These are phyloP conservation scores for Rhaphigaster nebulosa DNA, from an alignment of 2,888 invertebrate species.

Conservation along the genomic window DNA sequence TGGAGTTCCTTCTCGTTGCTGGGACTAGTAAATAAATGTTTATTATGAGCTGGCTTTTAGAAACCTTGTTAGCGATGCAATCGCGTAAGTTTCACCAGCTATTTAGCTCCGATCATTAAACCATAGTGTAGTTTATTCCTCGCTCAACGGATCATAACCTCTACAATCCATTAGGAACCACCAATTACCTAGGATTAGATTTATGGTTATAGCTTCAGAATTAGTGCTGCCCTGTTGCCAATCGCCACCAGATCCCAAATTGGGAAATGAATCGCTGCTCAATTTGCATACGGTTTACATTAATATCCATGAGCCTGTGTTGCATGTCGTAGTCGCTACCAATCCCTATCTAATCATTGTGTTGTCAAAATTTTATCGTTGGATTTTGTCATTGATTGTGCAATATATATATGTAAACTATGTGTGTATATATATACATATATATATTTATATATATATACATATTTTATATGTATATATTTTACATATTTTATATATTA, in stretches of 20 bases:
- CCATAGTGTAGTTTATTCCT: neutral
- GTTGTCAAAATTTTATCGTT: neutral
- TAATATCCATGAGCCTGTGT: neutral
- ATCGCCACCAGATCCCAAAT: neutral
- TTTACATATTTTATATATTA: too few species aligned
- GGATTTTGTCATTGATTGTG: neutral
- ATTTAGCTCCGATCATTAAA: neutral
- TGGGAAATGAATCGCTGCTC: neutral
- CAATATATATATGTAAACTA: neutral
- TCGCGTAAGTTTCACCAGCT: neutral
- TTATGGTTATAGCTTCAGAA: neutral
- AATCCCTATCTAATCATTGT: neutral
- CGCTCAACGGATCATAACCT: neutral
- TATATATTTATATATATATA: too few species aligned
- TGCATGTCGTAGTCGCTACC: neutral
- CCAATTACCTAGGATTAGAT: neutral
- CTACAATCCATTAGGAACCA: neutral
- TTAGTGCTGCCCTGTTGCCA: neutral
- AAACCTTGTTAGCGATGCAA: neutral
- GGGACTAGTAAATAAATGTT: too few species aligned
- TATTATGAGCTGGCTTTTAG: too few species aligned
- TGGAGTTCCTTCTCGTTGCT: too few species aligned
- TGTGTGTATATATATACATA: too few species aligned
- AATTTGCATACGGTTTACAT: conserved; percentile 17
- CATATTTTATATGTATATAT: too few species aligned